A percentile compares a stretch with the other conserved stretches of the same genome.
phyloP scores from a whole-genome alignment of 2,113 vertebrate genomes.

The Suncus etruscus region DNA sequence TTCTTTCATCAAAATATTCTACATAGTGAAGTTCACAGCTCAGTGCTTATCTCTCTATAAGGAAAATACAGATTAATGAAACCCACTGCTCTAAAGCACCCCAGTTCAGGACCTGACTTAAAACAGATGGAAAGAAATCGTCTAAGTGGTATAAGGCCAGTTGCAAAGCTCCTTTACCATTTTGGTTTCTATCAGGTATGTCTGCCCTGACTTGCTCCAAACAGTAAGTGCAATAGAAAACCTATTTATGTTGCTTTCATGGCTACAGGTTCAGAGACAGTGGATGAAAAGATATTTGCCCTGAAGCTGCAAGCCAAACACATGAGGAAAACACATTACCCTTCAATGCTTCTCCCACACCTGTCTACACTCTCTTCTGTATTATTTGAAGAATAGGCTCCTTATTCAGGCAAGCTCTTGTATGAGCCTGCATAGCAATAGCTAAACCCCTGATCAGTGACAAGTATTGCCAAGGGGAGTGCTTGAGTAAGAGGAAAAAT shows the following conservation, averaged over 20 bases:
- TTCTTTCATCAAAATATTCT: slow-evolving; percentile 71
- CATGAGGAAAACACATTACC: slow-evolving; percentile 50
- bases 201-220: background rate
- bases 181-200: background rate
- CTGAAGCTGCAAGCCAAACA: slow-evolving; percentile 53
- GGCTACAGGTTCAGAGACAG: slow-evolving; percentile 36
- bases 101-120: slow-evolving; percentile 39
- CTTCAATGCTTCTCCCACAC: background rate
- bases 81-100: background rate
- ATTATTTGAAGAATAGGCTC: slow-evolving; percentile 63
- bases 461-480: slow-evolving; percentile 51
- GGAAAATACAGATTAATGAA: slow-evolving; percentile 57
- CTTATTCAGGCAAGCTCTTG: slow-evolving; percentile 46
- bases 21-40: slow-evolving; percentile 62
- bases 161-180: background rate
- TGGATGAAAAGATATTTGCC: slow-evolving; percentile 38
- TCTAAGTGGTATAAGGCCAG: background rate
- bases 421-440: background rate
- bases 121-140: slow-evolving; percentile 26
- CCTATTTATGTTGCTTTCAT: slow-evolving; percentile 41
- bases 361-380: background rate
- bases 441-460: slow-evolving; percentile 41
- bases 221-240: slow-evolving; percentile 44
- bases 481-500: slow-evolving; percentile 26
- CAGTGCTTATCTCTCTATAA: slow-evolving; percentile 33